Conservation (phyloP, 2,888 invertebrate genomes). For the Itoplectis maculator region DNA sequence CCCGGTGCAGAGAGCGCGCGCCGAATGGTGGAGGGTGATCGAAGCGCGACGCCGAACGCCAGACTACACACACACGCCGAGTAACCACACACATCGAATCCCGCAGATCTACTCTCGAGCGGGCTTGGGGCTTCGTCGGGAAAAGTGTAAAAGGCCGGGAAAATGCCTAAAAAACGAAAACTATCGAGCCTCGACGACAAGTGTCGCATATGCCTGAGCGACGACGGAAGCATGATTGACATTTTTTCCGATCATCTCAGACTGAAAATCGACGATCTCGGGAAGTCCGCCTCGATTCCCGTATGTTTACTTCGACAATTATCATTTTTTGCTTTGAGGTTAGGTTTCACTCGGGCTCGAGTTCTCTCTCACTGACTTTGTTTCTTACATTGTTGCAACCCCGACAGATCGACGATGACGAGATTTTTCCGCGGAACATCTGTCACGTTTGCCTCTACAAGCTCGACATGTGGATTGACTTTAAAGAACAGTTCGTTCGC, state of each 20-base stretch:
- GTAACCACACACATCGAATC: neutral
- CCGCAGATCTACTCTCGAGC: neutral
- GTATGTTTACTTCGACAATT: constrained; percentile 73
- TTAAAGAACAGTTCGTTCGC: constrained; percentile 79
- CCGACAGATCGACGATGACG: constrained; percentile 76
- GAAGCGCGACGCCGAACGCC: too few relatives aligned
- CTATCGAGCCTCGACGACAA: constrained; percentile 72
- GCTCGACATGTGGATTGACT: constrained; percentile 81
- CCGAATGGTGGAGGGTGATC: too few relatives aligned
- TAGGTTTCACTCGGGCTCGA: neutral
- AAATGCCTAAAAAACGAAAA: constrained; percentile 79
- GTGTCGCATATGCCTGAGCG: constrained; percentile 80
- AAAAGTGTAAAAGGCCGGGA: constrained; percentile 61
- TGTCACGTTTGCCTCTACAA: constrained; percentile 83
- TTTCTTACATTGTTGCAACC: constrained; percentile 1
- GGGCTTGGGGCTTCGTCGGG: constrained; percentile 4
- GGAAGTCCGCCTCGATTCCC: constrained; percentile 77
- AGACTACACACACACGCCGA: too few relatives aligned
- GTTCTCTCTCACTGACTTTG: neutral
- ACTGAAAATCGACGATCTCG: constrained; percentile 77
- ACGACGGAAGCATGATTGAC: constrained; percentile 77
- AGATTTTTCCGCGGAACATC: constrained; percentile 77
- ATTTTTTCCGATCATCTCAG: constrained; percentile 75
- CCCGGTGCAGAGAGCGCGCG: too few relatives aligned
- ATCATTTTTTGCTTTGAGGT: constrained; percentile 7